Conservation (phyloP, 2,888 invertebrate species). For the Magallana nippona region DNA sequence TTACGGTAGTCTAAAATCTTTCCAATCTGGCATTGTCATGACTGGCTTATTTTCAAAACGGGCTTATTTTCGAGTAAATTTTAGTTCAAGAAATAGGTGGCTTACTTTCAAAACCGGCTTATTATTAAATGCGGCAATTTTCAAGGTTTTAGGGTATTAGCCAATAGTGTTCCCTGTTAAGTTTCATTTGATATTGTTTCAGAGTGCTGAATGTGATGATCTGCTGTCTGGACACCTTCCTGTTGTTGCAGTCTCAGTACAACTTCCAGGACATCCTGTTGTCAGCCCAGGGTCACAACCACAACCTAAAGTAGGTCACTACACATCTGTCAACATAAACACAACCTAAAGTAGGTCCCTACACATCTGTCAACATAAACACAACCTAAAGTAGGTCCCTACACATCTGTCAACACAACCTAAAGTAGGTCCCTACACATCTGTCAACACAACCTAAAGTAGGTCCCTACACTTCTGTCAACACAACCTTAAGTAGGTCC, state of each 20-base stretch:
- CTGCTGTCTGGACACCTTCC: conserved; percentile 77
- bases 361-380: neutral
- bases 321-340: neutral
- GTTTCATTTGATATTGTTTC: neutral
- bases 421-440: neutral
- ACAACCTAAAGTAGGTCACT: neutral
- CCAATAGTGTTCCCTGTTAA: too few species aligned
- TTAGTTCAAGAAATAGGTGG: too few species aligned
- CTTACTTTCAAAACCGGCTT: too few species aligned
- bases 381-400: neutral
- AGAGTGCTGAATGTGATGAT: conserved; percentile 77
- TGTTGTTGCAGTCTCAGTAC: conserved; percentile 79
- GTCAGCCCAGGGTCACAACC: conserved; percentile 70
- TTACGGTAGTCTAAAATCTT: too few species aligned
- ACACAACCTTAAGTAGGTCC: neutral
- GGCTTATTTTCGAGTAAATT: too few species aligned
- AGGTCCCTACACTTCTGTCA: neutral
- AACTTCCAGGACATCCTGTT: conserved; percentile 75
- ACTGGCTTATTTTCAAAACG: too few species aligned
- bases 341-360: neutral
- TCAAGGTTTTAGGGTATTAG: too few species aligned
- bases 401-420: neutral
- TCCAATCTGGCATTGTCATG: too few species aligned
- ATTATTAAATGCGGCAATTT: too few species aligned
- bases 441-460: neutral